These are phyloP conservation scores for Tinamus major DNA, from an alignment of 2,797 vertebrate species.

Conservation along the genomic window DNA sequence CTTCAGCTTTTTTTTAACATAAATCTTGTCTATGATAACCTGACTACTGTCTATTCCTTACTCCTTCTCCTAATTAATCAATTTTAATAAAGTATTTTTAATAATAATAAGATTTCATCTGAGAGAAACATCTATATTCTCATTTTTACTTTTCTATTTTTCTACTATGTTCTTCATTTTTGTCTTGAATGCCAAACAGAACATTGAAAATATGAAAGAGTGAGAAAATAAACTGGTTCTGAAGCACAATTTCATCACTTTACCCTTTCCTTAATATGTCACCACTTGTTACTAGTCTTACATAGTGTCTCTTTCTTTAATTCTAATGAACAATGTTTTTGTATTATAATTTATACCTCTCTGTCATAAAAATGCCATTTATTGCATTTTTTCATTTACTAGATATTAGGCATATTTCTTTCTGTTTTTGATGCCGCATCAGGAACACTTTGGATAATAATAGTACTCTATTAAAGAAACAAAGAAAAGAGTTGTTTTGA, in stretches of 20 bases:
- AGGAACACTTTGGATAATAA: not conserved
- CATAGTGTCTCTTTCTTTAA: not conserved
- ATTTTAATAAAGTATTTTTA: not conserved
- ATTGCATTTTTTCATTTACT: not conserved
- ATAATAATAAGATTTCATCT: not conserved
- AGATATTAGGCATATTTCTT: not conserved
- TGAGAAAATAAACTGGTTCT: too few species aligned
- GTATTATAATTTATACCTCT: not conserved
- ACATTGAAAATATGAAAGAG: too few species aligned
- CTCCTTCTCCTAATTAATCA: not conserved
- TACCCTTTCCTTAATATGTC: not conserved
- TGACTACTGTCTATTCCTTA: not conserved
- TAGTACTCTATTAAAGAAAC: not conserved
- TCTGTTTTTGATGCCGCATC: not conserved
- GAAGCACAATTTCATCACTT: not conserved
- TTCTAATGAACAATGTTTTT: not conserved
- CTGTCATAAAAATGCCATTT: fast-evolving
- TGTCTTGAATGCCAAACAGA: not conserved
- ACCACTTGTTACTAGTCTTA: not conserved
- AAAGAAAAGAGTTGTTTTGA: not conserved
- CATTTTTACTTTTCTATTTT: not conserved
- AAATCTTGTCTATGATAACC: not conserved
- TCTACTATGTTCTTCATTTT: not conserved
- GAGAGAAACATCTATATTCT: not conserved
- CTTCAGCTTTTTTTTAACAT: not conserved